A percentile compares a stretch with the other conserved stretches of the same genome.
Conservation (phyloP, 2,113 vertebrate genomes). For the Ictalurus punctatus region DNA sequence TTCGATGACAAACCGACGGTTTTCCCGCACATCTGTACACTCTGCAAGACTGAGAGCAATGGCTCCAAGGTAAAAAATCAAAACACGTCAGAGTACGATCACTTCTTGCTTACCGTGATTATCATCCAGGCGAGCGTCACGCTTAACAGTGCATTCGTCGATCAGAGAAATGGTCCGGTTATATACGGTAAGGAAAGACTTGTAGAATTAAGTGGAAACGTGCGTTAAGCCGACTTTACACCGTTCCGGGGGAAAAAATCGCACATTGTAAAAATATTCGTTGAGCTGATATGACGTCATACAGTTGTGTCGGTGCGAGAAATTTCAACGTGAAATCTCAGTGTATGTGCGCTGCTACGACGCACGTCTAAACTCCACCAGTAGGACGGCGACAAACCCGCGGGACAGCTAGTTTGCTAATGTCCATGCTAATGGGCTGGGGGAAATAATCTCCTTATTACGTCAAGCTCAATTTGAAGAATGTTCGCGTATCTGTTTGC, state of each 20-base stretch:
- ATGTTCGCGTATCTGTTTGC: neutral
- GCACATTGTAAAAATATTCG: neutral
- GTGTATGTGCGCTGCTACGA: too few relatives aligned
- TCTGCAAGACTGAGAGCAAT: conserved; percentile 50
- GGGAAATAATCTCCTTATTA: neutral
- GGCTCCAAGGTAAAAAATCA: conserved; percentile 26
- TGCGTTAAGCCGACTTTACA: neutral
- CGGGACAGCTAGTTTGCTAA: too few relatives aligned
- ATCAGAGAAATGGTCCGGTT: neutral
- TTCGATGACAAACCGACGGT: conserved; percentile 39
- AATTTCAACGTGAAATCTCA: too few relatives aligned
- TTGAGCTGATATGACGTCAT: too few relatives aligned
- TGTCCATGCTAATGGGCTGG: neutral
- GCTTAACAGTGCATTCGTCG: neutral
- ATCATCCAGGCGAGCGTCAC: neutral
- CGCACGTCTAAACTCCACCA: neutral
- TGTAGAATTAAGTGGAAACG: neutral
- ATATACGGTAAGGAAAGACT: neutral
- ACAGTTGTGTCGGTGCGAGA: too few relatives aligned
- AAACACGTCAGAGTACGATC: neutral
- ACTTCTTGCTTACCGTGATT: neutral
- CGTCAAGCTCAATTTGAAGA: neutral
- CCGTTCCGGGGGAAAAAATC: neutral
- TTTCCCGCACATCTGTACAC: conserved; percentile 54
- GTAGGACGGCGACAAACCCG: neutral